A percentile compares a stretch with the other conserved stretches of the same genome.
Evolutionary conservation across 2,113 vertebrate genomes (phyloP).

Genomic region (Rhombomys opimus): DNA sequence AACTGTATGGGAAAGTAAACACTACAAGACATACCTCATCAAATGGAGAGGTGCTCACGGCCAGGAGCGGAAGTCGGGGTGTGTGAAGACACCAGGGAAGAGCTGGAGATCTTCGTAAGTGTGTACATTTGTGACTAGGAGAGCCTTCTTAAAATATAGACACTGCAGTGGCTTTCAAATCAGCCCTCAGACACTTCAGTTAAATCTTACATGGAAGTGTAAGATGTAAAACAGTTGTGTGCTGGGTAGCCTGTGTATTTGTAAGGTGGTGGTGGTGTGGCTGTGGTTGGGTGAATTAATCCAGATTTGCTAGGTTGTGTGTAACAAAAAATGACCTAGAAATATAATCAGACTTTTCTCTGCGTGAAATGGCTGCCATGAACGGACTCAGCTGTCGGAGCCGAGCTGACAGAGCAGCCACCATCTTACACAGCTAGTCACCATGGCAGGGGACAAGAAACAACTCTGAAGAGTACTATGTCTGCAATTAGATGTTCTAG

Average conservation of each 20-base stretch:
- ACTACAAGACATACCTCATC: neutral
- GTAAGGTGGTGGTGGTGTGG: neutral
- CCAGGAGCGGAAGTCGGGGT: constrained; percentile 37
- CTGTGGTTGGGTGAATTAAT: neutral
- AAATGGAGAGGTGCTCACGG: constrained; percentile 29
- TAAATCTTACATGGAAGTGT: neutral
- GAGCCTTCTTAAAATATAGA: neutral
- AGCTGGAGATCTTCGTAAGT: neutral
- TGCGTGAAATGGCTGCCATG: neutral
- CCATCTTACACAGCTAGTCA: neutral
- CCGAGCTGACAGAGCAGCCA: neutral
- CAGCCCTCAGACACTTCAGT: neutral
- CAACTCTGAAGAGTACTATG: neutral
- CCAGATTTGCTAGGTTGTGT: neutral
- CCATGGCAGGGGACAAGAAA: neutral
- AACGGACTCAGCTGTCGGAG: neutral
- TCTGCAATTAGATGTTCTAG: neutral
- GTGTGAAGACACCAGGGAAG: neutral
- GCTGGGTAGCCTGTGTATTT: neutral
- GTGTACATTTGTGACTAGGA: neutral
- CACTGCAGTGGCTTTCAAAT: neutral
- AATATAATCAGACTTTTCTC: neutral
- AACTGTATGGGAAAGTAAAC: constrained; percentile 18
- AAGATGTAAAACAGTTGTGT: neutral
- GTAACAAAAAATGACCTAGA: neutral